Evolutionary conservation across 2,888 invertebrate species (phyloP).

Genomic region (Seira sanloemensis): DNA sequence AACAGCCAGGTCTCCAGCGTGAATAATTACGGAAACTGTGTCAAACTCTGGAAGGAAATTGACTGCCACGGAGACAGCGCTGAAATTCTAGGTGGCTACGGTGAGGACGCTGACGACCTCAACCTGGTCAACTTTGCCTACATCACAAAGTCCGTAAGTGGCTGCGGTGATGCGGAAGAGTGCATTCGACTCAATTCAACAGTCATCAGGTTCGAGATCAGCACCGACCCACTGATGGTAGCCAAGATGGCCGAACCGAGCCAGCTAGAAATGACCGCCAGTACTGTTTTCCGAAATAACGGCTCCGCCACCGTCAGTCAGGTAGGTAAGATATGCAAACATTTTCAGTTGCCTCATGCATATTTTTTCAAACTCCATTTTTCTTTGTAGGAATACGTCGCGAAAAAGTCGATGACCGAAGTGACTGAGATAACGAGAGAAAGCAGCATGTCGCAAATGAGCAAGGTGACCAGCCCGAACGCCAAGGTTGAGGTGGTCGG

Average conservation of each 20-base stretch:
- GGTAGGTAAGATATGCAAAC: no score
- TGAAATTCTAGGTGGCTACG: neutral
- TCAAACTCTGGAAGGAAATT: neutral
- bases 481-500: no score
- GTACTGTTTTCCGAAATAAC: neutral
- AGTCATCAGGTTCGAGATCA: neutral
- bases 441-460: no score
- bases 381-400: no score
- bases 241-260: neutral
- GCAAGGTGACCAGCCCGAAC: no score
- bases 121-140: neutral
- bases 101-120: neutral
- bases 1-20: neutral
- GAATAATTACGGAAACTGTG: neutral
- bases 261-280: neutral
- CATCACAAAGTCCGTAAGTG: neutral
- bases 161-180: neutral
- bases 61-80: neutral
- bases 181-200: neutral
- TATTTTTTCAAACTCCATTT: no score
- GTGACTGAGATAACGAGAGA: no score
- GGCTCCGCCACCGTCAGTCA: neutral
- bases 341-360: no score
- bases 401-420: no score
- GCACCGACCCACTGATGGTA: neutral